Conservation (phyloP, 2,888 invertebrate genomes). For the Conomelus anceps region DNA sequence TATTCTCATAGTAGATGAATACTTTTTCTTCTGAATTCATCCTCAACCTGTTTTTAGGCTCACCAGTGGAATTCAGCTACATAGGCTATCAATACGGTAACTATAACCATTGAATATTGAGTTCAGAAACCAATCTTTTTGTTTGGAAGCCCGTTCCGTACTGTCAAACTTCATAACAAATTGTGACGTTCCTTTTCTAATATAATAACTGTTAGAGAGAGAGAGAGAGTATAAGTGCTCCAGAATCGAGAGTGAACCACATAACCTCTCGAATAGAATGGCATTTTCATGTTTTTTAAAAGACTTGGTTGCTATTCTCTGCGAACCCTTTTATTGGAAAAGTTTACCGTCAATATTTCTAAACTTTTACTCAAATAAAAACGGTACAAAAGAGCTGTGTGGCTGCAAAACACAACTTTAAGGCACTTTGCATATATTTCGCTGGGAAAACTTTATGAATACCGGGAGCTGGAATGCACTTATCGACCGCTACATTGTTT, state of each 20-base stretch:
- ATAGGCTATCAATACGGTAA: too few relatives aligned
- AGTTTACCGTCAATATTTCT: not conserved
- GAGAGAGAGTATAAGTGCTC: not conserved
- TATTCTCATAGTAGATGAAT: too few relatives aligned
- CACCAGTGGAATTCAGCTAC: too few relatives aligned
- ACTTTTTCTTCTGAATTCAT: too few relatives aligned
- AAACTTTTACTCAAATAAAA: not conserved
- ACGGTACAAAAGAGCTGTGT: not conserved
- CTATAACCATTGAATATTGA: too few relatives aligned
- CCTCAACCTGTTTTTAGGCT: too few relatives aligned
- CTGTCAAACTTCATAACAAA: too few relatives aligned
- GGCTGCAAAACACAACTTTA: not conserved
- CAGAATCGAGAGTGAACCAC: not conserved
- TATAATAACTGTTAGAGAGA: not conserved
- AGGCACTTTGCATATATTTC: not conserved
- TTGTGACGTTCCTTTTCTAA: too few relatives aligned
- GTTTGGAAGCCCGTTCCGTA: too few relatives aligned
- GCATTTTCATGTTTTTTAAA: not conserved
- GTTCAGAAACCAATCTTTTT: too few relatives aligned
- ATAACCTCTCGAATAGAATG: not conserved
- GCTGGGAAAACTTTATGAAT: not conserved
- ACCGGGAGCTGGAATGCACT: not conserved
- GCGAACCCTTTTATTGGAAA: not conserved
- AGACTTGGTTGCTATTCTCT: not conserved
- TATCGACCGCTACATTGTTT: not conserved